Percentiles rank a stretch among this genome's conserved stretches.
phyloP scores from a whole-genome alignment of 2,888 invertebrate species.

The Tuberolachnus salignus region DNA sequence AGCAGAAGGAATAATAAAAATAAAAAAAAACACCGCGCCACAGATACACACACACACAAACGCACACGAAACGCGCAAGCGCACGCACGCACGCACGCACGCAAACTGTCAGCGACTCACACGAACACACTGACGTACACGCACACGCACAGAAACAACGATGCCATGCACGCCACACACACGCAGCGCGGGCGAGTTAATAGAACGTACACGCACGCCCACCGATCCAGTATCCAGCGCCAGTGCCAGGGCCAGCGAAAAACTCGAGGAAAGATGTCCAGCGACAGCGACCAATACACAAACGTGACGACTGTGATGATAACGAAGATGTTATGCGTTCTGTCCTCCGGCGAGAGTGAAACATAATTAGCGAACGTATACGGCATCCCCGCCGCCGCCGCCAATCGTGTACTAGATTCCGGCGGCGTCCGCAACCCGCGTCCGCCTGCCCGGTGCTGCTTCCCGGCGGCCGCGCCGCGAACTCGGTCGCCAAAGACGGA shows the following conservation, averaged over 20 bases:
- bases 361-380: neutral
- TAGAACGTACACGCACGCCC: constrained; percentile 37
- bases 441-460: constrained; percentile 24
- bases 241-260: neutral
- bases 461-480: neutral
- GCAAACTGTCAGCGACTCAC: neutral
- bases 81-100: neutral
- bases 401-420: too few relatives aligned
- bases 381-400: neutral
- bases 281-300: neutral
- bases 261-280: too few relatives aligned
- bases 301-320: neutral
- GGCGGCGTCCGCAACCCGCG: neutral
- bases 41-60: neutral
- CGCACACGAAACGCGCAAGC: neutral
- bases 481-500: neutral
- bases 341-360: neutral
- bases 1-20: too few relatives aligned
- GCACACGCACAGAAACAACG: neutral
- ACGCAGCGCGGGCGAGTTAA: constrained; percentile 1
- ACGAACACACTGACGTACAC: neutral
- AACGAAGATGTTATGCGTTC: neutral
- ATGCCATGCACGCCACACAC: constrained; percentile 5
- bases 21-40: constrained; percentile 25
- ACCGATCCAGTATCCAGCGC: neutral